Evolutionary conservation across 2,888 invertebrate species (phyloP).

Genomic region (Mesorhabditis sp.): DNA sequence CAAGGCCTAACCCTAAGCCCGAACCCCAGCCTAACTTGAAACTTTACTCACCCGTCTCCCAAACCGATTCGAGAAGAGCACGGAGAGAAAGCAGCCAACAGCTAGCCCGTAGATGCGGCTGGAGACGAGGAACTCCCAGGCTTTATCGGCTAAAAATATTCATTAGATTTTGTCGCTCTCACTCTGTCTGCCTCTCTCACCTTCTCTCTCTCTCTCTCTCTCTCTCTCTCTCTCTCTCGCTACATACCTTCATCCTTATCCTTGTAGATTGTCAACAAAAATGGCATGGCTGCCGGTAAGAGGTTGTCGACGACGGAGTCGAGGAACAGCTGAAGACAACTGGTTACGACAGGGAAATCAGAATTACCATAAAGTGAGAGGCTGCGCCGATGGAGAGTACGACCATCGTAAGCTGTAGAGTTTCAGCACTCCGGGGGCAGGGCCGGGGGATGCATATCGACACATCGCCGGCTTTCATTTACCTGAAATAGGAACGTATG

Average conservation of each 20-base stretch:
- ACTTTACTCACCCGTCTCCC: constrained; percentile 14
- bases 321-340: constrained; percentile 35
- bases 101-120: constrained; percentile 49
- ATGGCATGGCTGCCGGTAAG: constrained; percentile 44
- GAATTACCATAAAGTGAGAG: constrained; percentile 39
- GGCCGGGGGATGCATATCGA: constrained; percentile 1
- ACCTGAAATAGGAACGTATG: too few relatives aligned
- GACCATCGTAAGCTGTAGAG: constrained; percentile 24
- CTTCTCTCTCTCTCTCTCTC: too few relatives aligned
- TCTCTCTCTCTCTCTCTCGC: too few relatives aligned
- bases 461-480: not conserved
- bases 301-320: constrained; percentile 55
- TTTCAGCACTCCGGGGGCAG: constrained; percentile 25
- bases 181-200: not conserved
- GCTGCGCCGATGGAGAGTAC: constrained; percentile 48
- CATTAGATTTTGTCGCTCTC: constrained; percentile 5
- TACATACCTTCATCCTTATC: constrained; percentile 28
- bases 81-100: constrained; percentile 43
- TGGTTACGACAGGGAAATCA: not conserved
- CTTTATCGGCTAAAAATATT: constrained; percentile 34
- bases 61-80: constrained; percentile 32
- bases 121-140: constrained; percentile 49
- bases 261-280: constrained; percentile 35
- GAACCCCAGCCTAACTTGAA: too few relatives aligned
- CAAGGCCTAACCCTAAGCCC: too few relatives aligned